phyloP scores from a whole-genome alignment of 2,113 vertebrate genomes.

The Tragelaphus buxtoni region DNA sequence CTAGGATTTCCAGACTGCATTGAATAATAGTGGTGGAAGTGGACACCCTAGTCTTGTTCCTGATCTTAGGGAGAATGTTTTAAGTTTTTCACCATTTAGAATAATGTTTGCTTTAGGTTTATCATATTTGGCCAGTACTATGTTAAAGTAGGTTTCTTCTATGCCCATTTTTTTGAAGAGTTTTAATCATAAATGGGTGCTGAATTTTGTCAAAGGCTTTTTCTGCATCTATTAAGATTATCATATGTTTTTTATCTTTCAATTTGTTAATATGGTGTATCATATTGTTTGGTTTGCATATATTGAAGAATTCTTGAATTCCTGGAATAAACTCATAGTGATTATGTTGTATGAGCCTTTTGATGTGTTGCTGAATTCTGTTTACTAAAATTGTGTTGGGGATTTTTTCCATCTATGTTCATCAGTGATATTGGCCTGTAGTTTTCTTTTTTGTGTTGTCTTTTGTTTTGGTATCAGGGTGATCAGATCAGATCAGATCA shows the following conservation, averaged over 20 bases:
- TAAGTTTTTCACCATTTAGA: neutral
- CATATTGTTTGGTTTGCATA: neutral
- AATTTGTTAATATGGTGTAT: neutral
- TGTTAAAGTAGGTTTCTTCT: neutral
- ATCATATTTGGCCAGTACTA: neutral
- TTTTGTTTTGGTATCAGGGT: neutral
- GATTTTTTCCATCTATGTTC: neutral
- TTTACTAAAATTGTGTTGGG: neutral
- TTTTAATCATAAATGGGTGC: neutral
- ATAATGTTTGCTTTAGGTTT: neutral
- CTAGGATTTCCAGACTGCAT: neutral
- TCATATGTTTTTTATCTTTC: neutral
- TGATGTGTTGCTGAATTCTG: neutral
- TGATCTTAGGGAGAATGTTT: neutral
- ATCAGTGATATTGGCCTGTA: neutral
- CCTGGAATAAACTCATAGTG: neutral
- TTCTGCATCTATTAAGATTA: neutral
- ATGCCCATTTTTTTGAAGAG: neutral
- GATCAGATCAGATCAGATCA: no score
- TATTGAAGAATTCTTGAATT: neutral
- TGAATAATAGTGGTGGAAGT: neutral
- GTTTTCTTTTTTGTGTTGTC: neutral
- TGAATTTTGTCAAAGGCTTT: neutral
- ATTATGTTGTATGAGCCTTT: neutral
- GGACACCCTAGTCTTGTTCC: neutral